Conservation (phyloP, 2,113 vertebrate species). For the Cryptotis parvus region DNA sequence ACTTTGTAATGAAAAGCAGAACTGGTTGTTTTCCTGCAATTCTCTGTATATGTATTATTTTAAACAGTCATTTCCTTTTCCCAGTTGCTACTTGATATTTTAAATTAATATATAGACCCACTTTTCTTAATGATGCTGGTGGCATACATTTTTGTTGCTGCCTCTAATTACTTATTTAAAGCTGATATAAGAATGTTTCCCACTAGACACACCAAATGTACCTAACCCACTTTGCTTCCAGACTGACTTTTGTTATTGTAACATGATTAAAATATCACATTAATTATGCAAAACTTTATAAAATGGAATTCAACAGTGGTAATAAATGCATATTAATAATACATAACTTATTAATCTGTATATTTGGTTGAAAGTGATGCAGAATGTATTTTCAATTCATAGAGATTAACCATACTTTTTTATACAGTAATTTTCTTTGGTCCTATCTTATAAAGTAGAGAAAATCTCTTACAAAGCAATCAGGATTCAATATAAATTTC, state of each 20-base stretch:
- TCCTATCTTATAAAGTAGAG: neutral
- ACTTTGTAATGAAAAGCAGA: conserved; percentile 65
- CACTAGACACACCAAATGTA: conserved; percentile 80
- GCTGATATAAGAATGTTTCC: conserved; percentile 82
- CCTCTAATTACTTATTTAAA: conserved; percentile 86
- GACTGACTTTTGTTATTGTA: conserved; percentile 85
- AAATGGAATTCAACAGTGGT: conserved; percentile 83
- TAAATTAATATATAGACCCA: conserved; percentile 77
- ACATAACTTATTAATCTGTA: conserved; percentile 85
- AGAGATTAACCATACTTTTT: conserved; percentile 32
- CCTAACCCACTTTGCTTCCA: conserved; percentile 79
- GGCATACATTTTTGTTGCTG: conserved; percentile 80
- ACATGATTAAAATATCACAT: conserved; percentile 86
- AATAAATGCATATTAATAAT: conserved; percentile 88
- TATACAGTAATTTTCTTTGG: conserved; percentile 65
- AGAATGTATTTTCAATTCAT: conserved; percentile 73
- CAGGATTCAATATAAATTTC: neutral
- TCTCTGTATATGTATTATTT: conserved; percentile 72
- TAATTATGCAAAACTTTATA: conserved; percentile 87
- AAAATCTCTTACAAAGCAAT: conserved; percentile 14
- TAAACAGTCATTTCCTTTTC: conserved; percentile 16
- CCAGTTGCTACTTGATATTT: conserved; percentile 72
- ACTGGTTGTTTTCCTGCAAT: conserved; percentile 72
- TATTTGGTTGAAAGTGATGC: conserved; percentile 81
- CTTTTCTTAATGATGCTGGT: conserved; percentile 82